Percentiles rank a stretch among this genome's conserved stretches.
phyloP scores from a whole-genome alignment of 2,113 vertebrate species.

The Neotoma lepida region DNA sequence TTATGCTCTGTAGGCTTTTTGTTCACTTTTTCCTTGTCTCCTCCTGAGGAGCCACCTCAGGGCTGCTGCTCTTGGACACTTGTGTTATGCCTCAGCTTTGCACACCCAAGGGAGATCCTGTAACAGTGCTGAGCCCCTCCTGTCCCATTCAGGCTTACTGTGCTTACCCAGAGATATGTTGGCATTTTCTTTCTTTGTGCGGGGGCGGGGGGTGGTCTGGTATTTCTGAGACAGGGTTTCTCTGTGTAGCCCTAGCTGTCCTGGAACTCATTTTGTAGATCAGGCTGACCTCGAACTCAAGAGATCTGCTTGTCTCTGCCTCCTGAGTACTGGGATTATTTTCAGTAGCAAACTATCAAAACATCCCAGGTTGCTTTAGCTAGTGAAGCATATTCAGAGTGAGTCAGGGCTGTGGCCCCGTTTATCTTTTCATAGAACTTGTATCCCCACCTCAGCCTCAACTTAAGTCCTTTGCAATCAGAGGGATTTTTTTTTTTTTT shows the following conservation, averaged over 20 bases:
- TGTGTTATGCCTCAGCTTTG: not conserved
- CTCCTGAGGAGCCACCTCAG: not conserved
- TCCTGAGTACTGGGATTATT: not conserved
- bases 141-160: not conserved
- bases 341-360: not conserved
- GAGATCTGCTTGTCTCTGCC: not conserved
- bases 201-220: too few relatives aligned
- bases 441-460: not conserved
- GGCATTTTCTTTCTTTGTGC: not conserved
- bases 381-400: slow-evolving; percentile 25
- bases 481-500: not conserved
- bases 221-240: not conserved
- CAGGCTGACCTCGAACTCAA: not conserved
- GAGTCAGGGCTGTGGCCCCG: not conserved
- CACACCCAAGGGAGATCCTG: not conserved
- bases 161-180: not conserved
- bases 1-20: not conserved
- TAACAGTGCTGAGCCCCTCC: not conserved
- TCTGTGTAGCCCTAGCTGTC: not conserved
- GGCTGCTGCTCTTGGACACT: not conserved
- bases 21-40: not conserved
- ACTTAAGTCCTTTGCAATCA: not conserved
- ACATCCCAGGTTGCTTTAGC: not conserved
- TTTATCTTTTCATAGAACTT: not conserved
- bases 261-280: not conserved